Conservation (phyloP, 2,888 invertebrate species). For the Reticulitermes lucifugus region DNA sequence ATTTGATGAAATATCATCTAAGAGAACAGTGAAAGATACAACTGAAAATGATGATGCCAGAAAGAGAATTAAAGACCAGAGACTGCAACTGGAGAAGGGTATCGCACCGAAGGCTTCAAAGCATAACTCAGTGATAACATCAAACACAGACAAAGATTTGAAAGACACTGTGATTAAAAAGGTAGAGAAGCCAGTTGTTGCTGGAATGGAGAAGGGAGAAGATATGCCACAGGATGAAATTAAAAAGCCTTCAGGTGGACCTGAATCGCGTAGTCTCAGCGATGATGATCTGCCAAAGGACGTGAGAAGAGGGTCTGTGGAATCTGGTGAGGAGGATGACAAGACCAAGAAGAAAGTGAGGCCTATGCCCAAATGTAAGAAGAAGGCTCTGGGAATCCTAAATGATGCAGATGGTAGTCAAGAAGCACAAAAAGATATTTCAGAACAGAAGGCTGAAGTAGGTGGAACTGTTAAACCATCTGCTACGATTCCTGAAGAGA, state of each 20-base stretch:
- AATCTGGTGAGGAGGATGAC: conserved; percentile 47
- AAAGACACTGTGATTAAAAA: conserved; percentile 50
- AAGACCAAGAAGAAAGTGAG: conserved; percentile 62
- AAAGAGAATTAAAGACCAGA: conserved; percentile 28
- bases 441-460: neutral
- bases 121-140: conserved; percentile 42
- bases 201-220: conserved; percentile 2
- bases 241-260: neutral
- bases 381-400: conserved; percentile 55
- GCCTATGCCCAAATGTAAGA: conserved; percentile 65
- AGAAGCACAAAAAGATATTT: conserved; percentile 1
- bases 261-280: neutral
- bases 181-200: conserved; percentile 28
- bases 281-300: neutral
- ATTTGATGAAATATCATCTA: neutral
- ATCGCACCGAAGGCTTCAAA: conserved; percentile 30
- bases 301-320: neutral
- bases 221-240: neutral
- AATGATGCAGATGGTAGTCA: conserved; percentile 49
- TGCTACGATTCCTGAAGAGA: neutral
- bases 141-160: conserved; percentile 38
- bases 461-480: neutral
- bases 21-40: conserved; percentile 14
- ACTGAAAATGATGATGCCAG: conserved; percentile 24
- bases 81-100: neutral